Evolutionary conservation across 2,797 vertebrate genomes (phyloP).

Genomic region (Mormyrus hasselquistii): DNA sequence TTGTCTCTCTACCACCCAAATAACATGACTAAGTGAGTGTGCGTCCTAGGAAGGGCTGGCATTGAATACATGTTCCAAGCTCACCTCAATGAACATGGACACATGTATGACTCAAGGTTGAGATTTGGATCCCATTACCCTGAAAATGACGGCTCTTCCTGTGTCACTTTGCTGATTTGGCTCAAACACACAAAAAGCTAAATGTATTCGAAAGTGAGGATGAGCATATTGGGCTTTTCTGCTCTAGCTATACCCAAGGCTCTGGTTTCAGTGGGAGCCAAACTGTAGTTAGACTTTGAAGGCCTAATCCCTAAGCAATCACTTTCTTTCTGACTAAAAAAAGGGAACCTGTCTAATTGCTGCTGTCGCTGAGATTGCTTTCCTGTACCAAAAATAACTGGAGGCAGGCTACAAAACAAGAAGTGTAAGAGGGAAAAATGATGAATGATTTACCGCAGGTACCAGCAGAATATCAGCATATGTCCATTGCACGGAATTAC

Average conservation of each 20-base stretch:
- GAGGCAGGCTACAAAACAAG: slow-evolving; percentile 58
- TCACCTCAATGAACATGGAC: neutral
- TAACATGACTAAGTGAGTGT: neutral
- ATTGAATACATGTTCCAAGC: neutral
- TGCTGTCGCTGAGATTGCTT: slow-evolving; percentile 70
- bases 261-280: slow-evolving; percentile 50
- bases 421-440: slow-evolving; percentile 61
- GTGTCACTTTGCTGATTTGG: neutral
- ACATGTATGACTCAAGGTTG: neutral
- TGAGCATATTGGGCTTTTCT: neutral
- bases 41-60: neutral
- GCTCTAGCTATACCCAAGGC: neutral
- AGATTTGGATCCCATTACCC: neutral
- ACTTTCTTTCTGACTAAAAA: slow-evolving; percentile 67
- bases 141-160: neutral
- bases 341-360: slow-evolving; percentile 59
- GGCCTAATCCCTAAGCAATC: slow-evolving; percentile 67
- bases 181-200: neutral
- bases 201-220: neutral
- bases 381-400: slow-evolving; percentile 71
- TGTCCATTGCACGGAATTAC: slow-evolving; percentile 52
- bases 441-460: slow-evolving; percentile 60
- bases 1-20: neutral
- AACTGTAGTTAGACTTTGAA: slow-evolving; percentile 73
- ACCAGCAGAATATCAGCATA: slow-evolving; percentile 67